phyloP scores from a whole-genome alignment of 1,140 invertebrate species.

The Bombus breviceps region DNA sequence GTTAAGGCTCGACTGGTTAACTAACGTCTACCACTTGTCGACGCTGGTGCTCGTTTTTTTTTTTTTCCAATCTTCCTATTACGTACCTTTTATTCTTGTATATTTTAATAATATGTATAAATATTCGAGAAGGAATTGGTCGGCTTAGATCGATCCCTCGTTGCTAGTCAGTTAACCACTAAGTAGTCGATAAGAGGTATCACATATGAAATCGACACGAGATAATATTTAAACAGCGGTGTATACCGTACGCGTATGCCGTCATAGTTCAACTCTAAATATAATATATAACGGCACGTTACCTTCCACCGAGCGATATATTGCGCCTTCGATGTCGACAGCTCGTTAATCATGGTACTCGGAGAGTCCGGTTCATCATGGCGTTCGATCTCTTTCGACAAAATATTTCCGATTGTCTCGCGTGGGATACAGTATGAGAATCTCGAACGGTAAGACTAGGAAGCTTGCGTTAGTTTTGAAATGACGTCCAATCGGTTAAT shows the following conservation, averaged over 20 bases:
- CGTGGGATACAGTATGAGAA: too few relatives aligned
- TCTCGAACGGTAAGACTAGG: too few relatives aligned
- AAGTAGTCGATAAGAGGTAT: slow-evolving; percentile 47
- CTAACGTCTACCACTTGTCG: background rate
- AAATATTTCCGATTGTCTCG: background rate
- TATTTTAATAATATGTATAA: background rate
- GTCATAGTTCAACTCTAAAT: background rate
- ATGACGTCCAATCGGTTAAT: background rate
- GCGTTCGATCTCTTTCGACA: too few relatives aligned
- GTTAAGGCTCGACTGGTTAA: background rate
- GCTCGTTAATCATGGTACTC: background rate
- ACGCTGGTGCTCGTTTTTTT: slow-evolving; percentile 24
- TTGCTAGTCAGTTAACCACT: slow-evolving; percentile 65
- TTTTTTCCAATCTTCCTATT: background rate
- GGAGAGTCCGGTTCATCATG: too few relatives aligned
- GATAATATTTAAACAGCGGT: too few relatives aligned
- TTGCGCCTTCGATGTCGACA: background rate
- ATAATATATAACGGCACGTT: background rate
- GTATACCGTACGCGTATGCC: too few relatives aligned
- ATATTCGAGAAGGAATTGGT: background rate
- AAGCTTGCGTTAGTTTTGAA: background rate
- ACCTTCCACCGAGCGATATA: background rate
- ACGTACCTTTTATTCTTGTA: background rate
- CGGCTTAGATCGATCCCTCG: slow-evolving; percentile 31
- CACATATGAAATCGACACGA: background rate